A percentile compares a stretch with the other conserved stretches of the same genome.
Conservation (phyloP, 2,888 invertebrate species). For the Parnassius glacialis region DNA sequence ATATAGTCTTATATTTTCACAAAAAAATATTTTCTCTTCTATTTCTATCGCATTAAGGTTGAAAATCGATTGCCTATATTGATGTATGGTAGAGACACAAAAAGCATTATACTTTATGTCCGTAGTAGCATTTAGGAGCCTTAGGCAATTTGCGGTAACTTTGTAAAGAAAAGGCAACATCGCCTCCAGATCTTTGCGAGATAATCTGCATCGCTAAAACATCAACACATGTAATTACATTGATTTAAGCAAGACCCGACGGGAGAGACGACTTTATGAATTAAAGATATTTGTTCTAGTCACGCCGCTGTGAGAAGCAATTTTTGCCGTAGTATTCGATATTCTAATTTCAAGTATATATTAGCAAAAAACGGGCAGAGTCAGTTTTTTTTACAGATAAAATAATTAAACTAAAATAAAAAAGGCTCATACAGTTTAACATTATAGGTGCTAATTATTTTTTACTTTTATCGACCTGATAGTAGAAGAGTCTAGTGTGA, state of each 20-base stretch:
- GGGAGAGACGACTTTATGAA: constrained; percentile 49
- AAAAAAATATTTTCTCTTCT: constrained; percentile 42
- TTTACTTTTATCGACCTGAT: too few relatives aligned
- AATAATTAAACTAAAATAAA: too few relatives aligned
- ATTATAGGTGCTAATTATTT: too few relatives aligned
- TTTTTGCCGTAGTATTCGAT: not conserved
- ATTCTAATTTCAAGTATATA: too few relatives aligned
- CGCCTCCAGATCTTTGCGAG: constrained; percentile 51
- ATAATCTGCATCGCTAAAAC: constrained; percentile 50
- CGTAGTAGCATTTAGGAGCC: constrained; percentile 77
- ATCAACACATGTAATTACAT: constrained; percentile 57
- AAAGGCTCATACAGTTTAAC: too few relatives aligned
- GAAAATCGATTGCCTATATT: constrained; percentile 33
- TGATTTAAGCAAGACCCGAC: constrained; percentile 54
- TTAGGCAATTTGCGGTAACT: constrained; percentile 66
- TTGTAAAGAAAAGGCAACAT: constrained; percentile 59
- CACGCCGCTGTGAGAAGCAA: constrained; percentile 6
- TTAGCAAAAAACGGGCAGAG: too few relatives aligned
- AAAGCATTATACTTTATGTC: constrained; percentile 67
- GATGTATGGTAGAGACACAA: constrained; percentile 53
- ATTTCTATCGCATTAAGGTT: constrained; percentile 36
- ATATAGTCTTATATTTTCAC: constrained; percentile 37
- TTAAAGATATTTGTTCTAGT: constrained; percentile 38
- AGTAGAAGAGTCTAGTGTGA: too few relatives aligned
- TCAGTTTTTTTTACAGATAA: too few relatives aligned